Evolutionary conservation across 2,797 vertebrate genomes (phyloP).

Genomic region (Spondyliosoma cantharus): DNA sequence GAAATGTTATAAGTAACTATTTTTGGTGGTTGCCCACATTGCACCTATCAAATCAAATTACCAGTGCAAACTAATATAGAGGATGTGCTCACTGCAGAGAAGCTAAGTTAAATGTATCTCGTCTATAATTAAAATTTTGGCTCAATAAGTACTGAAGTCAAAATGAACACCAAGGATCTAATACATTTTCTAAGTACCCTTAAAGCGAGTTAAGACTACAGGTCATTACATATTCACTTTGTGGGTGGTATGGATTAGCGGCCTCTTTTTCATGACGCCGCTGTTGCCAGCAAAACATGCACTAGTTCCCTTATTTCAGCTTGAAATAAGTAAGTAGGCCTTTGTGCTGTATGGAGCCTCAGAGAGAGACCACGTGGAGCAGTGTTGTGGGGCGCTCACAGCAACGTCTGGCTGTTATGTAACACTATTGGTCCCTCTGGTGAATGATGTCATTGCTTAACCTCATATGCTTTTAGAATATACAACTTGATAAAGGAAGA

Average conservation of each 20-base stretch:
- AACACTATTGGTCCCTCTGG: constrained; percentile 62
- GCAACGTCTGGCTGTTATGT: constrained; percentile 67
- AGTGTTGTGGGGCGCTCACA: constrained; percentile 40
- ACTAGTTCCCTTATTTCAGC: constrained; percentile 4
- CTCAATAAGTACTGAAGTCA: not conserved
- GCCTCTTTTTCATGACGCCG: not conserved
- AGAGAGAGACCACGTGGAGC: constrained; percentile 44
- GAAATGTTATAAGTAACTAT: too few species aligned
- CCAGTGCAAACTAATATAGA: too few species aligned
- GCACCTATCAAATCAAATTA: too few species aligned
- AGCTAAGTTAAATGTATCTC: not conserved
- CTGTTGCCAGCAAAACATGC: constrained; percentile 12
- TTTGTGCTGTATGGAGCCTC: constrained; percentile 10
- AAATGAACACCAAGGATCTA: not conserved
- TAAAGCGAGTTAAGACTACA: not conserved
- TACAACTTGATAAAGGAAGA: constrained; percentile 37
- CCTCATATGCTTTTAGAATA: constrained; percentile 58
- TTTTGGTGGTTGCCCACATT: too few species aligned
- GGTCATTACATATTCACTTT: constrained; percentile 1
- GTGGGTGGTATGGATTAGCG: not conserved
- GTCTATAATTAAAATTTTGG: not conserved
- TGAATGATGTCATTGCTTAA: constrained; percentile 68
- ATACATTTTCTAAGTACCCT: too few species aligned
- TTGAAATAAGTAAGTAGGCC: constrained; percentile 27
- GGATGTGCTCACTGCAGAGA: not conserved